Evolutionary conservation across 2,888 invertebrate species (phyloP).

Genomic region (Cecidostiba fungosa): DNA sequence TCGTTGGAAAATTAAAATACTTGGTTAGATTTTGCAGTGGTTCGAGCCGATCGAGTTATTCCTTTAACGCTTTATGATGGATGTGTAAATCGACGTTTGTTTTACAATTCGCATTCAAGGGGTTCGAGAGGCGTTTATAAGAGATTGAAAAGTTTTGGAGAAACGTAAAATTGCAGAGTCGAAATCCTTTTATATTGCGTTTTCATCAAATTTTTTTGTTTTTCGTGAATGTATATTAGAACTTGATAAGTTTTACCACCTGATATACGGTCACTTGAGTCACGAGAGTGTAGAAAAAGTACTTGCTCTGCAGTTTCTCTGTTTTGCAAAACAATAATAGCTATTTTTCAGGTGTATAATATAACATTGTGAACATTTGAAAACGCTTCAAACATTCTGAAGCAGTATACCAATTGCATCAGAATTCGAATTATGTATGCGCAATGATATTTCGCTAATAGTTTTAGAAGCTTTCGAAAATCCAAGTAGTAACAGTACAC

Average conservation of each 20-base stretch:
- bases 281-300: conserved; percentile 32
- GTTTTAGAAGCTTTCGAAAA: not conserved
- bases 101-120: not conserved
- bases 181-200: conserved; percentile 11
- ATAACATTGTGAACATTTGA: not conserved
- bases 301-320: conserved; percentile 3
- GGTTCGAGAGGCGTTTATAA: too few species aligned
- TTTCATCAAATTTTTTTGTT: conserved; percentile 24
- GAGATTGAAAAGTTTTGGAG: too few species aligned
- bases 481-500: not conserved
- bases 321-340: not conserved
- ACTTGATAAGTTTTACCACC: conserved; percentile 6
- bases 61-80: not conserved
- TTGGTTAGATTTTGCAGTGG: not conserved
- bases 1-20: not conserved
- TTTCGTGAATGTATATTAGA: not conserved
- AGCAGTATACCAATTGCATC: too few species aligned
- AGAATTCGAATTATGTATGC: too few species aligned
- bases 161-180: too few species aligned
- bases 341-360: too few species aligned
- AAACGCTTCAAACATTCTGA: too few species aligned
- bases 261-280: conserved; percentile 38
- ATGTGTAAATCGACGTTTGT: too few species aligned
- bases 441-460: too few species aligned
- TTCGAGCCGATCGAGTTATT: too few species aligned